These are phyloP conservation scores for Mycteria americana DNA, from an alignment of 2,797 vertebrate species.

Conservation along the genomic window DNA sequence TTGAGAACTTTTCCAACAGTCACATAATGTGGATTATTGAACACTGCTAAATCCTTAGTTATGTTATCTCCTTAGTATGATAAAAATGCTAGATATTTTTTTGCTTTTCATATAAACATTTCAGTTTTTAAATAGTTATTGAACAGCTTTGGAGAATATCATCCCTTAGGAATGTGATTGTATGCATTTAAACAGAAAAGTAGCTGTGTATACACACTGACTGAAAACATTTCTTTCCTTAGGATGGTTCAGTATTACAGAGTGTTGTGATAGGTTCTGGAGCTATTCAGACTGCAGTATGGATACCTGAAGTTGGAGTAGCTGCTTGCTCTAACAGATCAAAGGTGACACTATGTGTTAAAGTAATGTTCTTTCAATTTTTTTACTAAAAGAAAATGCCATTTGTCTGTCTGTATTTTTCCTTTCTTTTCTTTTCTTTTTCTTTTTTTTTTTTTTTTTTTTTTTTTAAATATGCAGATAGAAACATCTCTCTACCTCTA, in stretches of 20 bases:
- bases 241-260: slow-evolving; percentile 96
- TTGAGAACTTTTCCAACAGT: not conserved
- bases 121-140: not conserved
- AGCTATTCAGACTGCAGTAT: slow-evolving; percentile 92
- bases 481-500: not conserved
- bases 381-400: not conserved
- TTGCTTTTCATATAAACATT: not conserved
- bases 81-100: not conserved
- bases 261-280: slow-evolving; percentile 93
- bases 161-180: not conserved
- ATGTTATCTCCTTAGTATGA: not conserved
- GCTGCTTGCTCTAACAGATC: slow-evolving; percentile 96
- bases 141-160: not conserved
- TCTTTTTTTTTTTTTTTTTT: not conserved
- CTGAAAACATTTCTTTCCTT: not conserved
- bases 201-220: not conserved
- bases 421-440: not conserved
- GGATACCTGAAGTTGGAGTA: slow-evolving; percentile 96
- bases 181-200: not conserved
- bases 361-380: not conserved
- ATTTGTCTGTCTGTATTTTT: not conserved
- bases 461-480: not conserved
- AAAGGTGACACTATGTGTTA: slow-evolving; percentile 78
- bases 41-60: not conserved
- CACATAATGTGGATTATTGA: not conserved